phyloP scores from a whole-genome alignment of 1,140 invertebrate species.

The Ips typographus region DNA sequence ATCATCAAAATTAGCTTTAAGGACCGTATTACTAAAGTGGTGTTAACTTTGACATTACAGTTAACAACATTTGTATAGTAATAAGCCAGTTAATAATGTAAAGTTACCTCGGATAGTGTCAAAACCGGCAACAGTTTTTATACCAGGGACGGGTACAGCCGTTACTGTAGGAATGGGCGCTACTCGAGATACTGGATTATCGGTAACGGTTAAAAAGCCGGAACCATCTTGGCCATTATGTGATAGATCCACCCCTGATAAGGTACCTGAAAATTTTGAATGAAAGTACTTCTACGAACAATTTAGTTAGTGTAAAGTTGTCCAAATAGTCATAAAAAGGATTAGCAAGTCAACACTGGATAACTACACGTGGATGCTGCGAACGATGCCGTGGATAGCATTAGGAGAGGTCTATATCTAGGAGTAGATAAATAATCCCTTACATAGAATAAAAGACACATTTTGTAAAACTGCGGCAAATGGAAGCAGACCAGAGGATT shows the following conservation, averaged over 20 bases:
- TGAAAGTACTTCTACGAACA: not conserved
- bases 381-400: no score
- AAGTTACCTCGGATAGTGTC: conserved; percentile 39
- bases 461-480: no score
- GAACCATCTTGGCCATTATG: conserved; percentile 11
- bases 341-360: no score
- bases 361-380: no score
- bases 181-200: not conserved
- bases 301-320: no score
- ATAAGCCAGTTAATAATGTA: not conserved
- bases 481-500: no score
- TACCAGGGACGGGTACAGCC: conserved; percentile 42
- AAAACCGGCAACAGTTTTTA: conserved; percentile 37
- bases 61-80: not conserved
- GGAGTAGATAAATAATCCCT: no score
- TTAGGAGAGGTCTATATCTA: no score
- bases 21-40: not conserved
- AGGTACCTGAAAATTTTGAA: conserved; percentile 12
- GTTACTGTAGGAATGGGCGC: conserved; percentile 41
- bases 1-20: not conserved
- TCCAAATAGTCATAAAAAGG: no score
- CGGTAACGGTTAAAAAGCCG: conserved; percentile 30
- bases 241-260: conserved; percentile 30
- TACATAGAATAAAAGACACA: no score
- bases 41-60: no score